These are phyloP conservation scores for Merodon equestris DNA, from an alignment of 2,888 invertebrate genomes.

Conservation along the genomic window DNA sequence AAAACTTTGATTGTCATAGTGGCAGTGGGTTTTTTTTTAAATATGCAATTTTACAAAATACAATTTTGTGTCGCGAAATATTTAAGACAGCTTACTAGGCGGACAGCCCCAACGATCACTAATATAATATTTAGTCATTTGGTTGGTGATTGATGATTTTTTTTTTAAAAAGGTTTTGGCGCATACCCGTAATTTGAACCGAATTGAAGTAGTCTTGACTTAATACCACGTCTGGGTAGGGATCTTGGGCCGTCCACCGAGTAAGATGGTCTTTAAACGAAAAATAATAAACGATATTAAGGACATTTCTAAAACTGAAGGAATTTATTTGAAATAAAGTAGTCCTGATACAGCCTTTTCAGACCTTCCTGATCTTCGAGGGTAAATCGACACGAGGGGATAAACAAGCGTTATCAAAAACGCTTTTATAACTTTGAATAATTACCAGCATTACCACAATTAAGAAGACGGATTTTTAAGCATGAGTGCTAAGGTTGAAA, in stretches of 20 bases:
- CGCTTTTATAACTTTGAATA: too few relatives aligned
- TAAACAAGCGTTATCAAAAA: too few relatives aligned
- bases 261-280: conserved; percentile 78
- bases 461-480: too few relatives aligned
- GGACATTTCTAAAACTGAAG: not conserved
- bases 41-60: not conserved
- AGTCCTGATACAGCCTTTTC: too few relatives aligned
- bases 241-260: conserved; percentile 91
- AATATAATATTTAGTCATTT: conserved; percentile 72
- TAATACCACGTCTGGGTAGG: conserved; percentile 93
- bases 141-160: too few relatives aligned
- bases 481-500: too few relatives aligned
- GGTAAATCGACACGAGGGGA: too few relatives aligned
- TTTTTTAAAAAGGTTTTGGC: conserved; percentile 72
- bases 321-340: not conserved
- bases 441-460: too few relatives aligned
- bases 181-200: conserved; percentile 93
- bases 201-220: conserved; percentile 94
- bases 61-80: conserved; percentile 5
- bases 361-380: too few relatives aligned
- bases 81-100: conserved; percentile 71
- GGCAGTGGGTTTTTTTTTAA: conserved; percentile 8
- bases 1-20: conserved; percentile 77
- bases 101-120: conserved; percentile 78
- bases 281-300: conserved; percentile 16